Conservation (phyloP, 2,113 vertebrate species). For the Myotis brandtii region DNA sequence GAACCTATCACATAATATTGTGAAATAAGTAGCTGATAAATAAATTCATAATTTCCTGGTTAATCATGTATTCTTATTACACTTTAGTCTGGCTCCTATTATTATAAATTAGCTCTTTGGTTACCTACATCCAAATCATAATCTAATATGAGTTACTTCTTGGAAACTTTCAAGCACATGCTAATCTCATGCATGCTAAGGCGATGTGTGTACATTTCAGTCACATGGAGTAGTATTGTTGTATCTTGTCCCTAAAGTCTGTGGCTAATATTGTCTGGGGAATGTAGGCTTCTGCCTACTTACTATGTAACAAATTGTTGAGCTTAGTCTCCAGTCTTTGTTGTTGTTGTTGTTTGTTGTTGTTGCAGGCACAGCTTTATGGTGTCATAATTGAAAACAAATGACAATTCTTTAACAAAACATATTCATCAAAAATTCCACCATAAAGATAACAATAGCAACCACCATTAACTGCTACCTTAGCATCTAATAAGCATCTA, state of each 20-base stretch:
- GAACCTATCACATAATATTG: background rate
- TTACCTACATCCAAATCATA: background rate
- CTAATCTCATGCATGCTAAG: background rate
- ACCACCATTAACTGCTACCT: background rate
- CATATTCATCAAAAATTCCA: background rate
- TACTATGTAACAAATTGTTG: background rate
- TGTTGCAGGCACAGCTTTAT: background rate
- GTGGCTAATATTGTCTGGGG: background rate
- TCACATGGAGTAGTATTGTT: background rate
- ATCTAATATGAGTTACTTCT: background rate
- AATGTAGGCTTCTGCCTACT: background rate
- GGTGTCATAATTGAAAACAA: background rate
- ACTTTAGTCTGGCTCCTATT: background rate
- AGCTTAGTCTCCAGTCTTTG: background rate
- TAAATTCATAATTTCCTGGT: background rate
- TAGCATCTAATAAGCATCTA: slow-evolving; percentile 20
- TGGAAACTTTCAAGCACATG: background rate
- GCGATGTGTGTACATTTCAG: background rate
- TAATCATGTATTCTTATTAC: background rate
- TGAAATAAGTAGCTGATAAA: background rate
- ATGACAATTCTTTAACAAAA: background rate
- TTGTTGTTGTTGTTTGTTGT: background rate
- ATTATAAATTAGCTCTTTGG: background rate
- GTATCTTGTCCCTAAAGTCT: background rate
- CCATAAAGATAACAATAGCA: background rate